Evolutionary conservation across 1,140 invertebrate species (phyloP).

Genomic region (Polypedilum vanderplanki): DNA sequence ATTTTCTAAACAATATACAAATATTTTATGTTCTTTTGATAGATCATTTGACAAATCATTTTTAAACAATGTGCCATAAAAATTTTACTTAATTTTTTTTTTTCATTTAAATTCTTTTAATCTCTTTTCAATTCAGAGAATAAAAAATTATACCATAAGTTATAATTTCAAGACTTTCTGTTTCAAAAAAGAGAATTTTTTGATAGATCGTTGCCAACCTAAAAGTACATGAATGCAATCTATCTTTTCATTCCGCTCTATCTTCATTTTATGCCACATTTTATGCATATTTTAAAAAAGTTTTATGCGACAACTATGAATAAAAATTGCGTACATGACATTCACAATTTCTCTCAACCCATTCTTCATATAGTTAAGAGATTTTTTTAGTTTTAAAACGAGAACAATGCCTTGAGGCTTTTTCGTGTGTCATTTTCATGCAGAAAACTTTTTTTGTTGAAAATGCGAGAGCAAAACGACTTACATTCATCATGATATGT

Average conservation of each 20-base stretch:
- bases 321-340: not conserved
- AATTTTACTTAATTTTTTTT: not conserved
- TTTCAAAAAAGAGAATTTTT: not conserved
- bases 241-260: too few relatives aligned
- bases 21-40: too few relatives aligned
- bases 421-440: not conserved
- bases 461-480: not conserved
- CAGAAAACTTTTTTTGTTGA: not conserved
- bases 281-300: too few relatives aligned
- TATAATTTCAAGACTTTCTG: not conserved
- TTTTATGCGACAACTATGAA: too few relatives aligned
- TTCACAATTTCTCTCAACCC: not conserved
- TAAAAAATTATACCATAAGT: not conserved
- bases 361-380: not conserved
- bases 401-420: not conserved
- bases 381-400: not conserved
- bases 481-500: not conserved
- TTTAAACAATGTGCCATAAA: too few relatives aligned
- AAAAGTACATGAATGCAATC: not conserved
- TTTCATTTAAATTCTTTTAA: not conserved
- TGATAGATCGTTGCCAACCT: not conserved
- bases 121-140: too few relatives aligned
- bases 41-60: too few relatives aligned
- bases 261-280: too few relatives aligned
- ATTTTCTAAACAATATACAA: too few relatives aligned